phyloP scores from a whole-genome alignment of 2,888 invertebrate genomes.

The Melieria picta region DNA sequence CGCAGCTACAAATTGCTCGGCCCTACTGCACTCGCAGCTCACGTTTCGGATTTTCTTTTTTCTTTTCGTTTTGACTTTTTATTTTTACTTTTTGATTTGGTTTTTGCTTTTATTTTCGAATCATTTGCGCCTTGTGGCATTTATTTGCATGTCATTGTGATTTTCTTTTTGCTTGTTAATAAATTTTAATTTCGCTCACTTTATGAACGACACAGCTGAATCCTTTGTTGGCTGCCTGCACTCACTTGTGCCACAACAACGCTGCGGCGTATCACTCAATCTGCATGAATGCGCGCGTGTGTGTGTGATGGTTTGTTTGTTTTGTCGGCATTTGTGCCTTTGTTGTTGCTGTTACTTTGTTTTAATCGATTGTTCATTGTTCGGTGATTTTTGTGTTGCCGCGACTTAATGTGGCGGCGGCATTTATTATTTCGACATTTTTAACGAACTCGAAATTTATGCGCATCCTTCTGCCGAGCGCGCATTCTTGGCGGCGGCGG shows the following conservation, averaged over 20 bases:
- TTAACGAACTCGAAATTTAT: conserved; percentile 61
- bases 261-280: background rate
- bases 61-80: no score
- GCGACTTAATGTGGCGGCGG: conserved; percentile 54
- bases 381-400: conserved; percentile 41
- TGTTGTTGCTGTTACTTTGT: conserved; percentile 46
- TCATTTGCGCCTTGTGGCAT: background rate
- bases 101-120: background rate
- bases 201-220: no score
- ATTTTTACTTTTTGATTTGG: background rate
- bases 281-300: conserved; percentile 13
- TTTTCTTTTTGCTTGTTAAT: background rate
- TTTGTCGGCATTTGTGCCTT: conserved; percentile 50
- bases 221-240: conserved; percentile 6
- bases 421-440: conserved; percentile 62
- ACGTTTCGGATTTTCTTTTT: background rate
- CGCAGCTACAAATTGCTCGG: conserved; percentile 53
- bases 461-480: conserved; percentile 40
- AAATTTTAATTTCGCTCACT: background rate
- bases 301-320: background rate
- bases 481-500: conserved; percentile 1
- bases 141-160: no score
- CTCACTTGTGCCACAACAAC: background rate
- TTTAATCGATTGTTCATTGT: conserved; percentile 59
- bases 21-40: conserved; percentile 12